These are phyloP conservation scores for Chromobotia macracanthus DNA, from an alignment of 2,797 vertebrate species.

Conservation along the genomic window DNA sequence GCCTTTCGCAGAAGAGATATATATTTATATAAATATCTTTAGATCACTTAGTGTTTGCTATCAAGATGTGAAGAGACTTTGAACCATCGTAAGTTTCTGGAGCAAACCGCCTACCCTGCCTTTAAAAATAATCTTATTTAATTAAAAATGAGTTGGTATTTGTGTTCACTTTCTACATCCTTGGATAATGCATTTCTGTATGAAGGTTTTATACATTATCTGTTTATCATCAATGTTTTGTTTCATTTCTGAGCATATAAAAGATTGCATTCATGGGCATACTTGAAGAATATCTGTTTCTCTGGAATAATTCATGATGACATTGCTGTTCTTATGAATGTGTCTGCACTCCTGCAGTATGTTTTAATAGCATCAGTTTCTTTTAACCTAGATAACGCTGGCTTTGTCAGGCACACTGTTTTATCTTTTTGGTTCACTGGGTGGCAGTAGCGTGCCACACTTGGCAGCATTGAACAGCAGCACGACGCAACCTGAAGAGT, in stretches of 20 bases:
- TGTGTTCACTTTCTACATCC: not conserved
- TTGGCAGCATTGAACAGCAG: slow-evolving; percentile 61
- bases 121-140: too few species aligned
- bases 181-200: not conserved
- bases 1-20: too few species aligned
- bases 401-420: not conserved
- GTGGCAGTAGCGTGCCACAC: slow-evolving; percentile 73
- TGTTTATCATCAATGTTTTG: not conserved
- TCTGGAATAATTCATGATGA: not conserved
- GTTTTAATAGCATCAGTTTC: not conserved
- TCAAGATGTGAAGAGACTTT: too few species aligned
- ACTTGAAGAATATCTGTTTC: too few species aligned
- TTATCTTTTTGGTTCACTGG: slow-evolving; percentile 52
- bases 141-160: not conserved
- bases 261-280: not conserved
- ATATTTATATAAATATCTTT: too few species aligned
- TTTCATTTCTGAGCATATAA: not conserved
- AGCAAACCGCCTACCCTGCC: too few species aligned
- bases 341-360: not conserved
- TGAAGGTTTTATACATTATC: not conserved
- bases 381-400: not conserved
- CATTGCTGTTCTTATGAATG: not conserved
- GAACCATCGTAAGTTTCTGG: too few species aligned
- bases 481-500: slow-evolving; percentile 68
- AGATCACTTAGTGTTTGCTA: too few species aligned